These are phyloP conservation scores for Lagopus muta DNA, from an alignment of 2,113 vertebrate species.

Conservation along the genomic window DNA sequence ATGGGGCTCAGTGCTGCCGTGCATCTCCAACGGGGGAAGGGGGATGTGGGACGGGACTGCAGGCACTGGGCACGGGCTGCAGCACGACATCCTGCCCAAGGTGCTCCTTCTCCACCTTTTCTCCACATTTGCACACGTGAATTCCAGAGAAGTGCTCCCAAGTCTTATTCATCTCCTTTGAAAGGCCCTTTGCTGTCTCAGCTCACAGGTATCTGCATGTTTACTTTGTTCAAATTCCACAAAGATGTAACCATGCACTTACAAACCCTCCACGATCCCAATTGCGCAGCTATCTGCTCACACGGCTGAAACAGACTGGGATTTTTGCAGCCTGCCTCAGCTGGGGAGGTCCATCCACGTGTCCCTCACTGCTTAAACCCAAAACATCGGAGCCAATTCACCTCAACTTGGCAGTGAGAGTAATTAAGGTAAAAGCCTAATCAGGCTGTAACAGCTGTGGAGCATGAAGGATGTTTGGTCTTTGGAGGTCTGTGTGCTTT, in stretches of 20 bases:
- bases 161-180: conserved; percentile 8
- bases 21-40: too few species aligned
- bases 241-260: neutral
- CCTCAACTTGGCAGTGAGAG: neutral
- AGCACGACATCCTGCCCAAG: too few species aligned
- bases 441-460: neutral
- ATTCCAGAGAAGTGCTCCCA: conserved; percentile 1
- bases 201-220: neutral
- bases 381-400: neutral
- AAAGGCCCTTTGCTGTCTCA: neutral
- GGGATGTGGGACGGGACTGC: too few species aligned
- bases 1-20: neutral
- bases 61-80: neutral
- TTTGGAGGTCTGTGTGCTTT: neutral
- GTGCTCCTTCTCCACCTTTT: neutral
- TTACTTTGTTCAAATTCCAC: neutral
- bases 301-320: neutral
- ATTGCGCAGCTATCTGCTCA: neutral
- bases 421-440: neutral
- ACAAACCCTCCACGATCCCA: neutral
- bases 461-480: neutral
- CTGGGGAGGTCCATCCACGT: neutral
- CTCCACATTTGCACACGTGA: conserved; percentile 3
- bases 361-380: neutral
- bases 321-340: neutral